phyloP scores from a whole-genome alignment of 2,888 invertebrate genomes.

The Nomada ruficornis region DNA sequence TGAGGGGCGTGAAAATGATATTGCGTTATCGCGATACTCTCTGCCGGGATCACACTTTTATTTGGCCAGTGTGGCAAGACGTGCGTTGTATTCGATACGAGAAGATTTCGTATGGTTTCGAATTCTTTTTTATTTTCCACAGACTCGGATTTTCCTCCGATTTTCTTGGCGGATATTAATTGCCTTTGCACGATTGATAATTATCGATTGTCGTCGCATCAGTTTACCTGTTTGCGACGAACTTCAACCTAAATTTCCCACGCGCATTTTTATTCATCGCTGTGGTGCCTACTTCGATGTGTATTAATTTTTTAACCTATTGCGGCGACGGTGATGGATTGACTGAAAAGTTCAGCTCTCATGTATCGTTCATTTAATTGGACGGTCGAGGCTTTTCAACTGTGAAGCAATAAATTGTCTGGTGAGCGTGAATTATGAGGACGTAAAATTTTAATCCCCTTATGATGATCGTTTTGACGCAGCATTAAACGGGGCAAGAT shows the following conservation, averaged over 20 bases:
- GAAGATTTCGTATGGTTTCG: no score
- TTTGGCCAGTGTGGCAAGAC: background rate
- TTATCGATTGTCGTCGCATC: no score
- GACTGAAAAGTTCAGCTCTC: slow-evolving; percentile 20
- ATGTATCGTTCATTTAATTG: slow-evolving; percentile 35
- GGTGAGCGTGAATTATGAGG: slow-evolving; percentile 39
- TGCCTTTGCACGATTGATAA: no score
- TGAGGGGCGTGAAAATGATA: slow-evolving; percentile 21
- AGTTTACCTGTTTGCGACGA: no score
- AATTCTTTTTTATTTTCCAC: no score
- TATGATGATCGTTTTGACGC: slow-evolving; percentile 57
- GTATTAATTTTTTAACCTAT: slow-evolving; percentile 14
- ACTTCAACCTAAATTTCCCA: no score
- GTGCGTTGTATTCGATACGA: no score
- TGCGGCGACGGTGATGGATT: slow-evolving; percentile 15
- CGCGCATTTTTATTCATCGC: background rate
- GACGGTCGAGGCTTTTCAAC: slow-evolving; percentile 37
- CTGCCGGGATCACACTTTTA: background rate
- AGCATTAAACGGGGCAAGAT: slow-evolving; percentile 57
- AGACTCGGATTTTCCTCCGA: no score
- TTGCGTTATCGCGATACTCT: background rate
- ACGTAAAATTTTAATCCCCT: slow-evolving; percentile 60
- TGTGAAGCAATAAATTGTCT: slow-evolving; percentile 38
- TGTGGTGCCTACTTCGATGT: background rate
- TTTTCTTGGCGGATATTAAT: no score